A percentile compares a stretch with the other conserved stretches of the same genome.
phyloP scores from a whole-genome alignment of 1,140 invertebrate genomes.

The Drosophila pectinifera region DNA sequence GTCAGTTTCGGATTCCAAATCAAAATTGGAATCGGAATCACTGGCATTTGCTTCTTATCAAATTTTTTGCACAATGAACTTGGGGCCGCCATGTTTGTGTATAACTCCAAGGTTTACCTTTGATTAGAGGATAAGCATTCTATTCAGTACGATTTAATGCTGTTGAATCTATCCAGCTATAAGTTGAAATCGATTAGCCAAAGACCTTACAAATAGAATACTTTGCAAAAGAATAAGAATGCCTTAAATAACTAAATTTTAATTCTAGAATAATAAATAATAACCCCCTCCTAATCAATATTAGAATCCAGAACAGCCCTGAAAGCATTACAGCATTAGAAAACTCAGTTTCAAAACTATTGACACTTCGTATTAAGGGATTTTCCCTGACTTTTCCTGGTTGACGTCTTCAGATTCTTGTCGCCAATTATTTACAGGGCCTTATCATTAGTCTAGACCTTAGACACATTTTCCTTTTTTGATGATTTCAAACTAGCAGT shows the following conservation, averaged over 20 bases:
- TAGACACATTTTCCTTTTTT: constrained; percentile 18
- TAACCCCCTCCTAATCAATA: background rate
- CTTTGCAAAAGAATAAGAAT: too few relatives aligned
- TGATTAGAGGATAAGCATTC: constrained; percentile 23
- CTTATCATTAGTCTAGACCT: constrained; percentile 44
- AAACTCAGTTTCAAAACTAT: background rate
- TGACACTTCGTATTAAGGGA: constrained; percentile 24
- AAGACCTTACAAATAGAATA: background rate
- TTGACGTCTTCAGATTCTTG: constrained; percentile 30
- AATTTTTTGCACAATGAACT: constrained; percentile 15
- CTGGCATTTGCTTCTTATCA: constrained; percentile 26
- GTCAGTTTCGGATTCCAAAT: background rate
- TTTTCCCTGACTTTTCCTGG: constrained; percentile 16
- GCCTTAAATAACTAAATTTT: too few relatives aligned
- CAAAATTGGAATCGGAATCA: constrained; percentile 3
- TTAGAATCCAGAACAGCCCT: constrained; percentile 4
- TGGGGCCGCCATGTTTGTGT: constrained; percentile 25
- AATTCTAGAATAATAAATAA: too few relatives aligned
- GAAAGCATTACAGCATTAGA: background rate
- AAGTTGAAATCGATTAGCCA: background rate
- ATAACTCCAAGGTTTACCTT: constrained; percentile 18
- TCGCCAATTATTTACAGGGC: constrained; percentile 26
- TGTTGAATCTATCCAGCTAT: background rate
- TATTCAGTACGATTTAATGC: background rate
- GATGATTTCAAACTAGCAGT: background rate